Base-by-base conservation (phyloP, 2,888 invertebrate species). In the Dastarcus helophoroides region DNA sequence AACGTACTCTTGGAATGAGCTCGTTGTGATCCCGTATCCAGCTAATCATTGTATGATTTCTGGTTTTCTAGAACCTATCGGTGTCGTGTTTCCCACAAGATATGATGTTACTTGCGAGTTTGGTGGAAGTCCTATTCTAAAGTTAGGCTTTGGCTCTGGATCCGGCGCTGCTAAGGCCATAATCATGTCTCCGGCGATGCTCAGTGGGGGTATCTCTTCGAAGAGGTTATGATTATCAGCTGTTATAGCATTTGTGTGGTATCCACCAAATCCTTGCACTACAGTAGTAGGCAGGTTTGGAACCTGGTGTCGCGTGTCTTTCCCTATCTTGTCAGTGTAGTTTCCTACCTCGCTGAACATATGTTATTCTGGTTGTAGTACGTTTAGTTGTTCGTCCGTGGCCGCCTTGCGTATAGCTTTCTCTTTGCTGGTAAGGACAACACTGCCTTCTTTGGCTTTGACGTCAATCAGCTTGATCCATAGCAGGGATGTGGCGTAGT, bases 161-260 rank as follows among this genome's bases (percentile, higher is more conserved):
- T 33, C 46, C 9, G 25, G 12, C 15, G 41, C 26, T 11, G 54
- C 48, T 8, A 50, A 33, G 11, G 52, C 51, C 52, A 54, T 54
- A 2, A 50, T 40, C 43, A 53, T 46, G 29, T 54, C 53, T 32
- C 48, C 50, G 3, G 53, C 52, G 7, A 53, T 47, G 2, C 51
- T 51, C 27, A 53, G 35, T 3, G 43, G 42, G 3, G 50, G 51
- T 16, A 47, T 35, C 32, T 53, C 53, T 35, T 55, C 53, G 36
- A 50, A 55, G 9, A 48, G 25, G 21, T 44, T 50, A 35, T 55
- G 53, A 4, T 36, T 47, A 23, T 44, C 42, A 2, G 7, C 33
- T 14, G 40, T 40, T 4, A 55, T 32, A 4, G 4, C 33, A n/a
- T 11, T 15, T 17, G 49, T 39, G 29, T 53, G 54, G 26, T 55